Evolutionary conservation across 2,888 invertebrate species (phyloP), one percentile per base, ranked within the genome.

Genomic region (Smittia sp.): DNA sequence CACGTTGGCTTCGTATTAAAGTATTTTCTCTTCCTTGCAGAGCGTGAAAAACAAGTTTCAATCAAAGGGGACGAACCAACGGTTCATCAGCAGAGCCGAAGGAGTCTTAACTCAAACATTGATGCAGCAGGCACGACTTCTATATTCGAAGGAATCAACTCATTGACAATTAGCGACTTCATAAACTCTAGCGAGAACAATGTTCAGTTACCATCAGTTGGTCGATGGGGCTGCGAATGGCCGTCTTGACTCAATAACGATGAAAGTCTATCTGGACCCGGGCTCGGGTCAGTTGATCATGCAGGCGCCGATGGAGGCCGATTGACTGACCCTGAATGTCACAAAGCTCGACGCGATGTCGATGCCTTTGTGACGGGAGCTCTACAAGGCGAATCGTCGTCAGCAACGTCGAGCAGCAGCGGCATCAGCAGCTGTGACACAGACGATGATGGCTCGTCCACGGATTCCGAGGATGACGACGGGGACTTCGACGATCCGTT

Each of bases 151-250:
- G 86, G 86, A 83, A 80, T 83, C 79, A 80, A 80, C 76, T 80
- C 78, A 77, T 76, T 65, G 25, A 68, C 54, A 52, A 74, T 68
- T 62, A 68, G n/a, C 25, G 22, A 66, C 1, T 65, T 22, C n/a
- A 18, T 41, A 11, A 73, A 72, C 62, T 68, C 66, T 13, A 67
- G 39, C 15, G 68, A 74, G 74, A 76, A 84, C 82, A 84, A 86
- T 80, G 65, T 38, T 78, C 87, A 87, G 80, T 86, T 89, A 84
- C 93, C 93, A 85, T 87, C 90, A 81, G 93, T 93, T 82, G 93
- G 92, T 81, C 90, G 93, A 78, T 94, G 93, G 93, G 94, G 93
- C 84, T 89, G 90, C 85, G 94, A 94, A 85, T 95, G 94, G 95
- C 95, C 95, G 86, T 94, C 94, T 94, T 95, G 95, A 95, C 94